These are phyloP conservation scores for Dynastes tityus DNA, from an alignment of 2,888 invertebrate genomes.

Conservation along the genomic window DNA sequence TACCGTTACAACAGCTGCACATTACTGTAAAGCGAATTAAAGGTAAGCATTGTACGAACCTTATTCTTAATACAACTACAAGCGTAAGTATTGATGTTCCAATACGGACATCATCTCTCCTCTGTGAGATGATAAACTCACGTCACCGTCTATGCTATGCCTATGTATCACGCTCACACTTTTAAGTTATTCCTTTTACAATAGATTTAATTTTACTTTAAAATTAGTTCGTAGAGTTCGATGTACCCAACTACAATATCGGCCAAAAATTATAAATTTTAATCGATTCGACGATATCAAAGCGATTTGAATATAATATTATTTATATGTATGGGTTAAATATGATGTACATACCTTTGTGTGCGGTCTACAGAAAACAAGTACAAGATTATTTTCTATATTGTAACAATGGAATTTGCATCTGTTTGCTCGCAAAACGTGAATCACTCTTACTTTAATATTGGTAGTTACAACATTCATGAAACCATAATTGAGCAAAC, in stretches of 20 bases:
- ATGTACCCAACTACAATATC: constrained; percentile 34
- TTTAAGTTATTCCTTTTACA: constrained; percentile 36
- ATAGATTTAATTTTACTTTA: constrained; percentile 44
- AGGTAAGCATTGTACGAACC: constrained; percentile 31
- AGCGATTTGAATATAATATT: constrained; percentile 2
- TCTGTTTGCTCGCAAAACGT: too few relatives aligned
- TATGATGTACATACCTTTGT: neutral
- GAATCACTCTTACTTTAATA: too few relatives aligned
- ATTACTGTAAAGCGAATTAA: constrained; percentile 24
- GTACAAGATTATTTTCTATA: neutral
- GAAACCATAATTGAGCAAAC: too few relatives aligned
- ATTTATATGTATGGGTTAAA: constrained; percentile 13
- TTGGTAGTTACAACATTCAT: too few relatives aligned
- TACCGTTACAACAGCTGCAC: constrained; percentile 56
- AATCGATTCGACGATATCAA: constrained; percentile 22
- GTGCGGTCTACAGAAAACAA: neutral
- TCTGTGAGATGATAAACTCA: neutral
- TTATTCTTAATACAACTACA: constrained; percentile 1
- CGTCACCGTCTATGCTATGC: neutral
- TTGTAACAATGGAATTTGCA: constrained; percentile 1
- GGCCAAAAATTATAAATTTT: constrained; percentile 33
- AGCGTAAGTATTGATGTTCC: neutral
- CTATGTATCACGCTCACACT: constrained; percentile 21
- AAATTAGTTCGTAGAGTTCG: constrained; percentile 36
- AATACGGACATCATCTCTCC: too few relatives aligned